Evolutionary conservation across 2,113 vertebrate species (phyloP), one percentile per base, ranked within the genome.

Genomic region (Bos indicus): DNA sequence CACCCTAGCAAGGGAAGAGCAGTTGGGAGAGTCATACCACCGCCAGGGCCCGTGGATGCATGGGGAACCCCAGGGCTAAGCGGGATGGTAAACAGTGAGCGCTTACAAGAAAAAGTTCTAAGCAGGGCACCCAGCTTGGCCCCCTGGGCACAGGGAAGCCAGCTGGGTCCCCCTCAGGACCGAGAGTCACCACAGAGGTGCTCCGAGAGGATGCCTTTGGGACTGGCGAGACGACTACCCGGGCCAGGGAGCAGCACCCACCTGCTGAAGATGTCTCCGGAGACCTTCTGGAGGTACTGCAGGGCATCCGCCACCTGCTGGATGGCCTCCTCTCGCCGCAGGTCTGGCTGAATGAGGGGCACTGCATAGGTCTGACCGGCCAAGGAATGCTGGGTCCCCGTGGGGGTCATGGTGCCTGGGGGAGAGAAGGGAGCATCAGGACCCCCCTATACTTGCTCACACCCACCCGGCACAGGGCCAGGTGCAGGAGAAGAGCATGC

Each of bases 211-310:
- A 54, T 77, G 10, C 14, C 7, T 83, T 28, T 30, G 21, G n/a
- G 87, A 28, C 19, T 8, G n/a, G 52, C n/a, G 15, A 89, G 25
- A 33, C 1, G 7, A 40, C 23, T 15, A 14, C 87, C 11, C 6
- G 19, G n/a, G n/a, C 67, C n/a, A 40, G 3, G 1, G 10, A 48
- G 74, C 23, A 59, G 92, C 81, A 83, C 85, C 7, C 98, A 99
- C 99, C 99, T 99, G 99, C 91, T 99, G 97, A 99, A 99, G 98
- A 99, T 99, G 98, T 99, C 99, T 0, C 98, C 98, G 0, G 99
- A 99, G 92, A 99, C 99, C 74, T 98, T 99, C 56, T 99, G 99
- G 93, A 99, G 97, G 90, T 99, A 99, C 91, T 99, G 99, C 80
- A 99, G 99, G 3, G 99, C 99, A 82, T 99, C 99, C 4, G 99